Evolutionary conservation across 2,797 vertebrate species (phyloP).

Genomic region (Sitta carolinensis): DNA sequence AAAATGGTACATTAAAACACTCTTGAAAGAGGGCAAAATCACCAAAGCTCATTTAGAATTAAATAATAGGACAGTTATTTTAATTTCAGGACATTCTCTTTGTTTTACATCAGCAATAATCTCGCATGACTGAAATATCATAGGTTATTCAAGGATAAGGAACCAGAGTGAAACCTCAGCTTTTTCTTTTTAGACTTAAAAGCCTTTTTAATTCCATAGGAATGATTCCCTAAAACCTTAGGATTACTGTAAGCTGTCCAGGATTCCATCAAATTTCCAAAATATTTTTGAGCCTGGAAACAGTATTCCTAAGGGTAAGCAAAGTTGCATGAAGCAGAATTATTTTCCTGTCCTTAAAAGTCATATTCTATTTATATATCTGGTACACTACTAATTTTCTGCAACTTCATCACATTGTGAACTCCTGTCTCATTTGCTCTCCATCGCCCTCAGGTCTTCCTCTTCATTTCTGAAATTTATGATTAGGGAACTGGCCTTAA

Average conservation of each 20-base stretch:
- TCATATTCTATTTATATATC: conserved; percentile 16
- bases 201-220: neutral
- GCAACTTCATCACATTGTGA: conserved; percentile 36
- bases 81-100: neutral
- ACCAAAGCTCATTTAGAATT: neutral
- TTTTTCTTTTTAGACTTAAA: neutral
- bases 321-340: conserved; percentile 13
- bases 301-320: neutral
- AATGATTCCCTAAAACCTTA: neutral
- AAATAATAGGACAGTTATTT: neutral
- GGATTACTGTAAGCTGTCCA: neutral
- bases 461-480: neutral
- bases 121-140: neutral
- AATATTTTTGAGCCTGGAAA: neutral
- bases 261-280: neutral
- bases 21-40: neutral
- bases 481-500: neutral
- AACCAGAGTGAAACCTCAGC: neutral
- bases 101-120: neutral
- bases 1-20: neutral
- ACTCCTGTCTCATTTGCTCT: conserved; percentile 34
- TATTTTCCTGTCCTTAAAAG: conserved; percentile 23
- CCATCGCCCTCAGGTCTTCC: conserved; percentile 28
- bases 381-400: neutral
- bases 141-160: neutral